These are phyloP conservation scores for Sthenelais limicola DNA, from an alignment of 2,888 invertebrate genomes.

Conservation along the genomic window DNA sequence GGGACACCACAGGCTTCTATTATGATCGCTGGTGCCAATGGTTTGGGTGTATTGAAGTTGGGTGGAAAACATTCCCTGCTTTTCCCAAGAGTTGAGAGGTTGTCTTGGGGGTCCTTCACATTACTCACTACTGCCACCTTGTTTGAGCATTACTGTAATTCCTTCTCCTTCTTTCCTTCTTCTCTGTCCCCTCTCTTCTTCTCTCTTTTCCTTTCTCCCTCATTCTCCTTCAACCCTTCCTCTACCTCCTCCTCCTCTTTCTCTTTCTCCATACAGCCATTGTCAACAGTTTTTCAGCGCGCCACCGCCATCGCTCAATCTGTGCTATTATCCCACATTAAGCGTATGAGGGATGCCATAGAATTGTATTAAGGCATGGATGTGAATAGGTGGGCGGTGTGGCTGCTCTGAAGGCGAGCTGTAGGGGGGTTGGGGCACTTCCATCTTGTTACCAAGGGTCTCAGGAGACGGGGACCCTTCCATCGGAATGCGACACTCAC, in stretches of 20 bases:
- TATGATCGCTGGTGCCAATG: too few relatives aligned
- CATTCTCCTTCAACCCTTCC: not conserved
- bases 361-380: constrained; percentile 15
- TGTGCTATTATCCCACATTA: constrained; percentile 34
- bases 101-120: too few relatives aligned
- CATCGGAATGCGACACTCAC: constrained; percentile 10
- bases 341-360: constrained; percentile 34
- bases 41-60: too few relatives aligned
- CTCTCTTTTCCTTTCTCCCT: not conserved
- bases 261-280: not conserved
- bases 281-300: too few relatives aligned
- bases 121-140: too few relatives aligned
- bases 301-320: constrained; percentile 27
- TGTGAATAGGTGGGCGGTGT: constrained; percentile 13
- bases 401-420: constrained; percentile 6
- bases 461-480: not conserved
- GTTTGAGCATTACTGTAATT: too few relatives aligned
- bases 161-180: too few relatives aligned
- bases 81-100: too few relatives aligned
- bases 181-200: not conserved
- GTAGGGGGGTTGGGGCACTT: constrained; percentile 9
- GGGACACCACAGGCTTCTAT: too few relatives aligned
- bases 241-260: not conserved
- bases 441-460: constrained; percentile 19
- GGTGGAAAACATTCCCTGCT: too few relatives aligned